Evolutionary conservation across 2,888 invertebrate species (phyloP), one percentile per base, ranked within the genome.

Genomic region (Pemphredon lugubris): DNA sequence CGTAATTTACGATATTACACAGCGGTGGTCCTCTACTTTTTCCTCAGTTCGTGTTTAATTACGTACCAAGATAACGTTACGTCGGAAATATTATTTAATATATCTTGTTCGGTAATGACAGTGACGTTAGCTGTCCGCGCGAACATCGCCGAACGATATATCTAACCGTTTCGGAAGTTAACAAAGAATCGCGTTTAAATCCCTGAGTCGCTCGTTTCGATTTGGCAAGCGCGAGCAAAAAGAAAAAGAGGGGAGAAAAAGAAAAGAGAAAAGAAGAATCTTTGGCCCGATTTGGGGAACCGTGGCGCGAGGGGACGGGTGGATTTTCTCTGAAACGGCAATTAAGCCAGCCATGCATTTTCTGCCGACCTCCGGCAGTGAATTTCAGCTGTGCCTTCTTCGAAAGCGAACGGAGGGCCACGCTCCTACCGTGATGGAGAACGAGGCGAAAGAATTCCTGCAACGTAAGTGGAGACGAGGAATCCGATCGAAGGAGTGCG

Each of bases 401-500:
- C 69, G 69, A 69, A 60, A 57, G 42, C 57, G n/a, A 69, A 37
- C 42, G 39, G 54, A n/a, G 44, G 26, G 3, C 37, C 23, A 30
- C 13, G 60, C 5, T 23, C 7, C 42, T 20, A 34, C 30, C 30
- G 55, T 37, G 39, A 18, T 23, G n/a, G 21, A n/a, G 34, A n/a
- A 21, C 20, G 32, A 23, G 39, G 47, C 47, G 55, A 37, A 53
- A 61, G 70, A 77, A 76, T 76, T 69, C 79, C 64, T 65, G 79
- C 76, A 71, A 71, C 79, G 79, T 78, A 77, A 79, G 77, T 73
- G 79, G 79, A 79, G 77, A 67, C 72, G 48, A 65, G 73, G 78
- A 78, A 76, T 78, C 75, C 78, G 78, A 78, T 78, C 78, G 78
- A 78, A 78, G 73, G 65, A 68, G 79, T 79, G 77, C 77, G 79